Evolutionary conservation across 2,888 invertebrate species (phyloP).

Genomic region (Phorcus lineatus): DNA sequence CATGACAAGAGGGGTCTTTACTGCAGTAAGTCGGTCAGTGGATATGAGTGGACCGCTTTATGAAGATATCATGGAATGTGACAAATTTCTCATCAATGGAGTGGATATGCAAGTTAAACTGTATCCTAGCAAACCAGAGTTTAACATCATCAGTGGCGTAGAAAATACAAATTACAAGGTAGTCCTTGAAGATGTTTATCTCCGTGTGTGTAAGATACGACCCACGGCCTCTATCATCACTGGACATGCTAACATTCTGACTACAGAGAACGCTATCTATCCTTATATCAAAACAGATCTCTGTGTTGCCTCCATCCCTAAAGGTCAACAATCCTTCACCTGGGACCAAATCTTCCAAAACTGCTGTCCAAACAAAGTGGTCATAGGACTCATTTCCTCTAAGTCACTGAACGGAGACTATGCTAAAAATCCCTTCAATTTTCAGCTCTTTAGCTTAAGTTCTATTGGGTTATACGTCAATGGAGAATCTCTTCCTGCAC

Average conservation of each 20-base stretch:
- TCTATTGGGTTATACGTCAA: neutral
- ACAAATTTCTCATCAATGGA: constrained; percentile 26
- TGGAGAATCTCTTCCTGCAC: neutral
- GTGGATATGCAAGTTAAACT: constrained; percentile 28
- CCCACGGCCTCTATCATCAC: neutral
- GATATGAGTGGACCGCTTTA: constrained; percentile 29
- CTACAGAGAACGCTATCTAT: constrained; percentile 13
- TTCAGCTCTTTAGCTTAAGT: neutral
- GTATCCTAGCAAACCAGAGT: neutral
- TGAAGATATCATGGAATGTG: constrained; percentile 6
- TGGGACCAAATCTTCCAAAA: neutral
- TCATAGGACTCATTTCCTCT: neutral
- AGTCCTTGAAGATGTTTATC: neutral
- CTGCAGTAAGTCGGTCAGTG: neutral
- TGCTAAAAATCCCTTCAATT: constrained; percentile 12
- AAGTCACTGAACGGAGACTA: neutral
- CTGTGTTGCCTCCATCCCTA: too few relatives aligned
- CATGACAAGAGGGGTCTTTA: neutral
- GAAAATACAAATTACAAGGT: neutral
- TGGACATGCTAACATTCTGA: constrained; percentile 12
- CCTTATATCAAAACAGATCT: neutral
- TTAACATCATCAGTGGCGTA: neutral
- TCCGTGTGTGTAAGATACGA: constrained; percentile 24
- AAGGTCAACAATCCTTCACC: neutral
- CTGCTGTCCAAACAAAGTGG: neutral